Evolutionary conservation across 2,113 vertebrate species (phyloP).

Genomic region (Scortum barcoo): DNA sequence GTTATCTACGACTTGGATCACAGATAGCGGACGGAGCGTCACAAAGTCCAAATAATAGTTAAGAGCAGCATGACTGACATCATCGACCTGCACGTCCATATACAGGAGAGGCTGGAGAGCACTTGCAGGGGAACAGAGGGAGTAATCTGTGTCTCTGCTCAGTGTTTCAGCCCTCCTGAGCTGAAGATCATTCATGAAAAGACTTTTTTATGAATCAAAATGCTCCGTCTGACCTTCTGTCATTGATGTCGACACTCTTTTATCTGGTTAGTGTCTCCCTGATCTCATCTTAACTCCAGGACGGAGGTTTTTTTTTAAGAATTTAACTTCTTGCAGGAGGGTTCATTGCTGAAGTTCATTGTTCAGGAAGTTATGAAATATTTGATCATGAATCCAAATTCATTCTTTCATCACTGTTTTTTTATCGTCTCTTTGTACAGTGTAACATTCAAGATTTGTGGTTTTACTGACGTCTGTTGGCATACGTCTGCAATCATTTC

Average conservation of each 20-base stretch:
- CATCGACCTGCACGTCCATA: conserved; percentile 11
- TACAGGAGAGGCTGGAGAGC: conserved; percentile 8
- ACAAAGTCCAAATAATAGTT: conserved; percentile 63
- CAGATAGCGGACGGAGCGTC: conserved; percentile 29
- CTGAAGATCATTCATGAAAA: conserved; percentile 50
- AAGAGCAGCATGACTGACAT: conserved; percentile 33
- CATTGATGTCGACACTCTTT: background rate
- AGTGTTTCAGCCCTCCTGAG: conserved; percentile 14
- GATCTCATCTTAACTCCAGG: conserved; percentile 9
- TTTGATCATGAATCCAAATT: background rate
- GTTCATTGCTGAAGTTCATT: background rate
- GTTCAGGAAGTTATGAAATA: background rate
- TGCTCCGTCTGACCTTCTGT: conserved; percentile 24
- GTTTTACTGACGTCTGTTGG: conserved; percentile 12
- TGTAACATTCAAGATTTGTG: background rate
- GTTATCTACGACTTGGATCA: conserved; percentile 49
- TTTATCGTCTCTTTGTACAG: background rate
- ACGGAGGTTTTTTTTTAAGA: background rate
- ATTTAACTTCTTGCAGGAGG: background rate
- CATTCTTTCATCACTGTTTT: background rate
- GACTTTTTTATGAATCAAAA: conserved; percentile 26
- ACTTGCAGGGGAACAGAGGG: background rate
- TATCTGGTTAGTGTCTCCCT: background rate
- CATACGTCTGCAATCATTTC: background rate
- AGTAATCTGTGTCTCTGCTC: conserved; percentile 39